Base-by-base conservation (phyloP, 2,888 invertebrate species). In the Cetonia aurata region DNA sequence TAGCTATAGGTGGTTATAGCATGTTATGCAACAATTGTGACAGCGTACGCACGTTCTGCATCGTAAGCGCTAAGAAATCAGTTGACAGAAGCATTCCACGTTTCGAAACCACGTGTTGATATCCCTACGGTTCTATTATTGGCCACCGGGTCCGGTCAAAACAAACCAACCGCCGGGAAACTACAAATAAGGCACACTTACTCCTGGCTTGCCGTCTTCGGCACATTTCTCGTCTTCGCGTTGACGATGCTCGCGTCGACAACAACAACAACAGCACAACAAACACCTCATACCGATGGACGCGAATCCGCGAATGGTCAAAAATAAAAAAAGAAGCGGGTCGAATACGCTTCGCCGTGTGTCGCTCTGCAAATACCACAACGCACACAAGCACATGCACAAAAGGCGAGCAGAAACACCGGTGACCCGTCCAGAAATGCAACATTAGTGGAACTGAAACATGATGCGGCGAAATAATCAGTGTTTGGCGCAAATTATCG, bases 401-500 rank as follows among this genome's bases (percentile, higher is more conserved):
- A 31, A 37, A 10, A 59, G 44, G 37, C 48, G 33, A 25, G 25
- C 48, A 44, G 25, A 17, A 59, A 56, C 50, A 50, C 25, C 37
- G 9, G 62, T 62, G 50, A 62, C 62, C 48, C 62, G 50, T 33
- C n/a, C 62, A 48, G 62, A 62, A 60, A 62, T 62, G 62, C 62
- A 62, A 62, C 62, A 33, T 31, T 17, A 57, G 50, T 50, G 37
- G 59, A 68, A 56, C 68, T 57, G 68, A 69, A 69, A 69, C 69
- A 50, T 31, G 55, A 69, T 69, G 62, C 62, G 42, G 46, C 48
- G 31, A 33, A 53, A 52, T 69, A 69, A 69, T 69, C 69, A 55
- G 42, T 69, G 62, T 69, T 62, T 15, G 59, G 62, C 69, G 50
- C 69, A 52, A 62, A 65, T 72, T 75, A 75, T 75, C 75, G 62